phyloP scores from a whole-genome alignment of 2,888 invertebrate genomes.

The Beris morrisii region DNA sequence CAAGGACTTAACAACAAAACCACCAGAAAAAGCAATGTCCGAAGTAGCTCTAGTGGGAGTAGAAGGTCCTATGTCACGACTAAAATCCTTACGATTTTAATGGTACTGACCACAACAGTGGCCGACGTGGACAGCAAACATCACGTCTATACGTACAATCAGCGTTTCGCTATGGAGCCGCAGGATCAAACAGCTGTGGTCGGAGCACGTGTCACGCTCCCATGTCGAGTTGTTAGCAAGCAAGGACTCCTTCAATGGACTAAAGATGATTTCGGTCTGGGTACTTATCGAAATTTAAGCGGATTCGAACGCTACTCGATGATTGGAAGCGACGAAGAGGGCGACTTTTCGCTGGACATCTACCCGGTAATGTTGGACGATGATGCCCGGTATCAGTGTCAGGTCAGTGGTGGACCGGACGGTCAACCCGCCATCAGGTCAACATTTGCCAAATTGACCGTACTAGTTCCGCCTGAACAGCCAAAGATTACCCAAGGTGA shows the following conservation, averaged over 20 bases:
- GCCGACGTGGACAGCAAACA: constrained; percentile 31
- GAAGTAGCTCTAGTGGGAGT: not conserved
- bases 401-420: constrained; percentile 80
- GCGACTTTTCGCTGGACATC: constrained; percentile 90
- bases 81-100: constrained; percentile 25
- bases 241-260: constrained; percentile 95
- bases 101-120: constrained; percentile 32
- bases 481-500: constrained; percentile 86
- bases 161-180: constrained; percentile 90
- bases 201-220: constrained; percentile 83
- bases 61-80: constrained; percentile 4
- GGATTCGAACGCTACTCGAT: constrained; percentile 93
- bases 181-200: constrained; percentile 87
- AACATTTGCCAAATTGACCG: constrained; percentile 80
- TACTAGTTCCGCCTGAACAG: constrained; percentile 87
- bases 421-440: constrained; percentile 82
- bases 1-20: constrained; percentile 6
- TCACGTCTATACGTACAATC: constrained; percentile 50
- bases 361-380: constrained; percentile 87
- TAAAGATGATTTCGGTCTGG: constrained; percentile 93
- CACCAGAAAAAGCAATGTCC: not conserved
- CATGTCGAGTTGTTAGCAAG: constrained; percentile 87
- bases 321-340: constrained; percentile 95
- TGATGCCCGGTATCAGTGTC: constrained; percentile 91
- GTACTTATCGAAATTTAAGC: constrained; percentile 83